These are phyloP conservation scores for Fistularia commersonii DNA, from an alignment of 2,797 vertebrate genomes.

Conservation along the genomic window DNA sequence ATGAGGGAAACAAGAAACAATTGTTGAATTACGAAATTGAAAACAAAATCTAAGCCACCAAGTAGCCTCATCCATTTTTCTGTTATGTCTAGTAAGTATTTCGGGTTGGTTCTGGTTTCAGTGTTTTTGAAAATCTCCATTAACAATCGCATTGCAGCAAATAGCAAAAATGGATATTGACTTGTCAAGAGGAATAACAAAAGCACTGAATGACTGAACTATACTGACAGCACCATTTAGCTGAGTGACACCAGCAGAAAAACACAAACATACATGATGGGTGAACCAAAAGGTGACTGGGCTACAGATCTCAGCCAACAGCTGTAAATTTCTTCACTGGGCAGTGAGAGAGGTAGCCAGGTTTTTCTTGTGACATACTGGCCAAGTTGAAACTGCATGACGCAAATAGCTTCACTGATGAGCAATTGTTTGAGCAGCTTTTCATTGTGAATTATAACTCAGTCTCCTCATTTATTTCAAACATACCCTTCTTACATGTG, in stretches of 20 bases:
- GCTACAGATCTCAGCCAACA: constrained; percentile 51
- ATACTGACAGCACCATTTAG: constrained; percentile 67
- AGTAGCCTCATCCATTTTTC: background rate
- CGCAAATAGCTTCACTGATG: constrained; percentile 11
- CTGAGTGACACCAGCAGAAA: constrained; percentile 32
- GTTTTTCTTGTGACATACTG: constrained; percentile 2
- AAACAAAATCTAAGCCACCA: no score
- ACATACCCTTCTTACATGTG: background rate
- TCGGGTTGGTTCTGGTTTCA: no score
- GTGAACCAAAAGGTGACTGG: constrained; percentile 60
- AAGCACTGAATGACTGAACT: constrained; percentile 27
- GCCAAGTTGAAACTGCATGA: constrained; percentile 10
- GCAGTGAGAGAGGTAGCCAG: constrained; percentile 5
- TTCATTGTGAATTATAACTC: constrained; percentile 5
- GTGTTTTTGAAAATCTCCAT: no score
- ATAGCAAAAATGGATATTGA: constrained; percentile 23
- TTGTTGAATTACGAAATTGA: no score
- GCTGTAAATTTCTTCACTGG: constrained; percentile 53
- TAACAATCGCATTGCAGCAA: constrained; percentile 5
- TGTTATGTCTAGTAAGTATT: no score
- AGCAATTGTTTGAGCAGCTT: constrained; percentile 17
- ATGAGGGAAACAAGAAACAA: no score
- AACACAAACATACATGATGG: constrained; percentile 9
- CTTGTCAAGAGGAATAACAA: constrained; percentile 39
- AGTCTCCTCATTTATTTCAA: background rate